These are phyloP conservation scores for Crocidura indochinensis DNA, from an alignment of 2,797 vertebrate species.

Conservation along the genomic window DNA sequence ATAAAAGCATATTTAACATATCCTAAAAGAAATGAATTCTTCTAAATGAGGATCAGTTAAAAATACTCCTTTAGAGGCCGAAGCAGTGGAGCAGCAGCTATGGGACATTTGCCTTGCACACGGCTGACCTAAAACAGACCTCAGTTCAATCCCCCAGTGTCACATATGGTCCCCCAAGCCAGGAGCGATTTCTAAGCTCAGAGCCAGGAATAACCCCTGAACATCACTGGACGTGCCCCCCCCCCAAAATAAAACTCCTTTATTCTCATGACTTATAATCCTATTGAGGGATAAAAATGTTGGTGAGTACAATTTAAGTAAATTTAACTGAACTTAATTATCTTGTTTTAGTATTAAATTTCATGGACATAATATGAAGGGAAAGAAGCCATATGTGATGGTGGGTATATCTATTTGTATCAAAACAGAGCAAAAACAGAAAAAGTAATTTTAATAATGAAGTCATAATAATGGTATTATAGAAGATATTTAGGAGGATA, in stretches of 20 bases:
- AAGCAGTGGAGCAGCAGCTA: neutral
- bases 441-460: neutral
- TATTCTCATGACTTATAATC: neutral
- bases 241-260: neutral
- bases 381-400: neutral
- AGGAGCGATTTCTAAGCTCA: too few relatives aligned
- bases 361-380: constrained; percentile 14
- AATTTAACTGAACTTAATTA: constrained; percentile 21
- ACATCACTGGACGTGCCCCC: too few relatives aligned
- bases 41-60: too few relatives aligned
- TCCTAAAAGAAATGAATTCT: too few relatives aligned
- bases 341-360: constrained; percentile 18
- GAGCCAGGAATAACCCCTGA: too few relatives aligned
- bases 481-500: neutral
- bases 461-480: neutral
- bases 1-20: too few relatives aligned
- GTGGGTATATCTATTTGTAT: constrained; percentile 6
- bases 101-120: neutral
- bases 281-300: constrained; percentile 1
- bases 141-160: too few relatives aligned
- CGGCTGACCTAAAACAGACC: too few relatives aligned
- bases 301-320: constrained; percentile 7
- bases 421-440: constrained; percentile 36
- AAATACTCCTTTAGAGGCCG: neutral
- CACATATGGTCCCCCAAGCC: too few relatives aligned